Evolutionary conservation across 2,797 vertebrate genomes (phyloP), one percentile per base, ranked within the genome.

Genomic region (Chelon auratus): DNA sequence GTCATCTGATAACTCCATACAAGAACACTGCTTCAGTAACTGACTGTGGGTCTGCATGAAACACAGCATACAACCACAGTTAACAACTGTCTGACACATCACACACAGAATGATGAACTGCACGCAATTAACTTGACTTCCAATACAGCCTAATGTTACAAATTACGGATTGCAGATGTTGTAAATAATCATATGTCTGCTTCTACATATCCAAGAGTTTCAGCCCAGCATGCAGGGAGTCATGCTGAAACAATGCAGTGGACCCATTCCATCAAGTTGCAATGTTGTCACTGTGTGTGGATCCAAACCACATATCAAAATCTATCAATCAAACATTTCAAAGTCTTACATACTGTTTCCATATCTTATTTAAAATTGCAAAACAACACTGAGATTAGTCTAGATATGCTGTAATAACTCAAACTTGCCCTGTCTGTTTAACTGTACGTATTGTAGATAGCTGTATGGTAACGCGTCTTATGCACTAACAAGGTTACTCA

Each of bases 181-280:
- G 51, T 33, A 55, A 42, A 62, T 48, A 51, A 47, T 4, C 26
- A 33, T 7, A 8, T 33, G 30, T 33, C 30, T 33, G 30, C 30
- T 33, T 33, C 54, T 74, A 56, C 72, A 83, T 33, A 51, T 80
- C 67, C 77, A 54, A 52, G 61, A 77, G 42, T 43, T 12, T 73
- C 81, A 80, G 87, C 78, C 72, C 81, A 85, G 69, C 88, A 91
- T 92, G 92, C 92, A 90, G 80, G 56, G 72, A 82, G 54, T 72
- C 90, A 90, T 91, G 90, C 81, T 84, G 72, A 56, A 78, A 77
- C 78, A 77, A 81, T 81, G 86, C 88, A 87, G 61, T 60, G 77
- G 65, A 76, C 61, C 62, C 78, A 72, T 81, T 78, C 78, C 63
- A 68, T 69, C 70, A 69, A 43, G 56, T 24, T 73, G 62, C 59